A percentile compares a stretch with the other conserved stretches of the same genome.
These are phyloP conservation scores for Sitta carolinensis DNA, from an alignment of 2,797 vertebrate genomes.

Conservation along the genomic window DNA sequence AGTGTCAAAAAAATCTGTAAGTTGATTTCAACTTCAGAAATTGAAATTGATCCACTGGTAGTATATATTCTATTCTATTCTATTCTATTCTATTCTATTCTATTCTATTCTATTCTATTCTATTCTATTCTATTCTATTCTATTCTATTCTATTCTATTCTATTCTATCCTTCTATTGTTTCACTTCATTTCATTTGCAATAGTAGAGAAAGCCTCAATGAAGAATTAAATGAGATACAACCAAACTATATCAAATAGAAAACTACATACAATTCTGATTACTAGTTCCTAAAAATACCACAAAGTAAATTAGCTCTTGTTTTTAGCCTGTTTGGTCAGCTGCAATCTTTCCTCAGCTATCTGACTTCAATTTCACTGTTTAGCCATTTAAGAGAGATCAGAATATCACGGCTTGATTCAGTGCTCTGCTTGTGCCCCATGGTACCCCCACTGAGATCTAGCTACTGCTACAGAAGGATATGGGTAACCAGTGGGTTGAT, in stretches of 20 bases:
- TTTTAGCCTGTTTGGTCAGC: background rate
- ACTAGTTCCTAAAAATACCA: background rate
- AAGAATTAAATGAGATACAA: background rate
- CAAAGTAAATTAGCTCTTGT: background rate
- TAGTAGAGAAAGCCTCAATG: background rate
- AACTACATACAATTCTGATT: background rate
- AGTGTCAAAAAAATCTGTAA: background rate
- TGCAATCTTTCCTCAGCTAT: background rate
- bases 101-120: background rate
- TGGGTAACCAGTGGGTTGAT: accelerated
- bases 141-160: background rate
- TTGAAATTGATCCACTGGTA: background rate
- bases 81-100: background rate
- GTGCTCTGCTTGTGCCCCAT: accelerated
- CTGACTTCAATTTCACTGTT: background rate
- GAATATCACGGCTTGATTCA: background rate
- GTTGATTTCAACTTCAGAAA: background rate
- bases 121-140: background rate
- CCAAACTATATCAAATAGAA: background rate
- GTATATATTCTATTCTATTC: background rate
- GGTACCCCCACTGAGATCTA: background rate
- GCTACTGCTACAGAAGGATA: background rate
- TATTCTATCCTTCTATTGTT: background rate
- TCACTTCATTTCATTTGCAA: background rate
- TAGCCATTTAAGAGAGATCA: background rate